Base-by-base conservation (phyloP, 2,113 vertebrate genomes). In the Sorex araneus region DNA sequence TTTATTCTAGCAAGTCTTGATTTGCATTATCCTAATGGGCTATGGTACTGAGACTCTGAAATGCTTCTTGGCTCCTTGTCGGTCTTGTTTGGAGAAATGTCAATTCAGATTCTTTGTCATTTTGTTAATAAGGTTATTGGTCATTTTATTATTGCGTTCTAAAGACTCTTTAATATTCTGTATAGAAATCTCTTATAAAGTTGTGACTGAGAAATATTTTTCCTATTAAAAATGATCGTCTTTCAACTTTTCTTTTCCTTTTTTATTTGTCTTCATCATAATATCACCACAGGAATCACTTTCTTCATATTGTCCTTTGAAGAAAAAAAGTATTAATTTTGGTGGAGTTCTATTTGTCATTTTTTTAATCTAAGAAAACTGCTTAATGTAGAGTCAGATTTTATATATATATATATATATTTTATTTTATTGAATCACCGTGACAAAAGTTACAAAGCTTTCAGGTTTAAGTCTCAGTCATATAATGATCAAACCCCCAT, bases 281-380 rank as follows among this genome's bases (percentile, higher is more conserved):
- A 32, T 66, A 69, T 77, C 28, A 69, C 32, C 19, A 45, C 9
- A 15, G 27, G 40, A 69, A 84, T 74, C 40, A 69, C 15, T 70
- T 84, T 91, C 54, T 78, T 90, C 45, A 67, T 93, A 71, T 32
- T 87, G 50, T 84, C 84, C 67, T 85, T 92, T 73, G n/a, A 95
- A 60, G 32, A 76, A 40, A 2, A 66, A 50, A 92, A 71, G 40
- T 82, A 86, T 80, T 71, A 32, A 63, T 91, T 87, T 79, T 81
- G 9, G 36, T 77, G 32, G 77, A 89, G 45, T 84, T 32, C 74
- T 90, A 3, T 63, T 71, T 71, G 50, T 16, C 3, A 69, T 90
- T 90, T 87, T 69, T 36, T 93, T 88, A 77, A 75, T 85, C 43
- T 74, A 82, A 95, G 43, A 95, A 90, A 47, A 9, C 15, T 95